These are phyloP conservation scores for Tethya wilhelma DNA, from an alignment of 37 sponge, comb jelly and placozoan genomes.

Conservation along the genomic window DNA sequence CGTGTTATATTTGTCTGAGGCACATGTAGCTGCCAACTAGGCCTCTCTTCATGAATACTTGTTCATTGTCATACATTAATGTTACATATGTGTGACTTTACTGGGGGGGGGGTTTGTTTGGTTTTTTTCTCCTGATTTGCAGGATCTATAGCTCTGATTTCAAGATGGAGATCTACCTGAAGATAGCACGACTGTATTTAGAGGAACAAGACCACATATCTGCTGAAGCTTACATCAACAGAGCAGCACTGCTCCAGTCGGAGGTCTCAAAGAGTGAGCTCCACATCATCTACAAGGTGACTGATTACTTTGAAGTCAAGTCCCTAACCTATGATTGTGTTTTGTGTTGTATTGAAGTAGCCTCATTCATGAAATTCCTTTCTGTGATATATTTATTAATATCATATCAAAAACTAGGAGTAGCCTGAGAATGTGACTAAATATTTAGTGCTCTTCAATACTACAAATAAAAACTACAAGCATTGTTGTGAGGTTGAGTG, in stretches of 20 bases:
- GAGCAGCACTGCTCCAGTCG: constrained; percentile 79
- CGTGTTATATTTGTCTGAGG: constrained; percentile 21
- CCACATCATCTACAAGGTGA: constrained; percentile 74
- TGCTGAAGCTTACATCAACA: constrained; percentile 95
- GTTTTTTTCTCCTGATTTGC: too few species aligned
- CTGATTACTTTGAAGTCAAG: neutral
- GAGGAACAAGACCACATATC: constrained; percentile 81
- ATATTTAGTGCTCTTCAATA: too few species aligned
- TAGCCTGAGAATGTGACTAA: too few species aligned
- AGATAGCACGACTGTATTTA: constrained; percentile 90
- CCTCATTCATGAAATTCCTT: neutral
- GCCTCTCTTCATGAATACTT: neutral
- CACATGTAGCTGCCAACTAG: neutral
- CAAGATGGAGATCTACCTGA: constrained; percentile 95
- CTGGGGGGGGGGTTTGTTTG: too few species aligned
- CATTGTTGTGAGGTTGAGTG: too few species aligned
- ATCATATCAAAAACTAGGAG: too few species aligned
- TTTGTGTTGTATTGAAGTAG: neutral
- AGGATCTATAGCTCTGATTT: constrained; percentile 83
- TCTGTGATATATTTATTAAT: too few species aligned
- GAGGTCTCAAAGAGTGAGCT: constrained; percentile 66
- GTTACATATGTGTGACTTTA: neutral
- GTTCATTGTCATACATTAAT: too few species aligned
- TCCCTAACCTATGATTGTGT: neutral
- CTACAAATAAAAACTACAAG: too few species aligned